A percentile compares a stretch with the other conserved stretches of the same genome.
Evolutionary conservation across 2,113 vertebrate species (phyloP).

Genomic region (Edolisoma coerulescens): DNA sequence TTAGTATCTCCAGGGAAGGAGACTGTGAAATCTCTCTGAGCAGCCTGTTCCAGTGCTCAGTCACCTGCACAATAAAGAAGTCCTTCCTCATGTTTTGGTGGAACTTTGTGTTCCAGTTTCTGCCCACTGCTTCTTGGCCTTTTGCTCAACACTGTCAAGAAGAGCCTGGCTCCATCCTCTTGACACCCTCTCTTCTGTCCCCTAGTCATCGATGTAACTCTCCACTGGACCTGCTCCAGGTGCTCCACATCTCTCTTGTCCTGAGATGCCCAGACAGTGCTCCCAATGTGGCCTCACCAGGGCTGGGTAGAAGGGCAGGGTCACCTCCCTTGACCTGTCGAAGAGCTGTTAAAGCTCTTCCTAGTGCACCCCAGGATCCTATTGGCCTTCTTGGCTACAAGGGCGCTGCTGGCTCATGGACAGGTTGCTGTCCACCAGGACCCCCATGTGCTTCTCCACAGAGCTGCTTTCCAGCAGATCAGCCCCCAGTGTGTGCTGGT

Average conservation of each 20-base stretch:
- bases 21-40: background rate
- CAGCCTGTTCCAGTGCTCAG: background rate
- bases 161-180: background rate
- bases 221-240: background rate
- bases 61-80: background rate
- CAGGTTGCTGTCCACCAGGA: background rate
- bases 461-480: background rate
- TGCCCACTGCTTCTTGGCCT: background rate
- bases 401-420: background rate
- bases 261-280: background rate
- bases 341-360: background rate
- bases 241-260: background rate
- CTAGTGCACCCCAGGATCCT: background rate
- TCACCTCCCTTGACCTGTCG: background rate
- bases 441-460: background rate
- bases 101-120: background rate
- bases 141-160: background rate
- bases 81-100: background rate
- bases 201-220: background rate
- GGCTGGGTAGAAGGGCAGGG: background rate
- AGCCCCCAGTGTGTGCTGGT: background rate
- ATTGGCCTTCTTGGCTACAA: background rate
- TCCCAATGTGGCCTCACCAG: background rate
- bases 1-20: background rate
- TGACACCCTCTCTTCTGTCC: background rate